Evolutionary conservation across 2,113 vertebrate species (phyloP).

Genomic region (Oryzias curvinotus): DNA sequence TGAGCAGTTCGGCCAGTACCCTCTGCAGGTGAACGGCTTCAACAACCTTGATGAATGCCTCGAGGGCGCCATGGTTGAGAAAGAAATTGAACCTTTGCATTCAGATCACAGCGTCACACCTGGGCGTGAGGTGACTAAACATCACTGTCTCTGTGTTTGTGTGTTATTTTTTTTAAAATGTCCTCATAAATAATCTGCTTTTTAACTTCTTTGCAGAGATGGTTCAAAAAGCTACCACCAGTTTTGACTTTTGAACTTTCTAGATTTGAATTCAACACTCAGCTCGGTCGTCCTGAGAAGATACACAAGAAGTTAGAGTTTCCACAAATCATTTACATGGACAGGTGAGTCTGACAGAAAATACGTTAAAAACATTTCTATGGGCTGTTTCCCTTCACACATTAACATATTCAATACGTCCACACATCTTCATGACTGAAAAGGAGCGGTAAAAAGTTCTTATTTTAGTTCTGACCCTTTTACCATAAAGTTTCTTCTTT

Average conservation of each 20-base stretch:
- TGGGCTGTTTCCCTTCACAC: no score
- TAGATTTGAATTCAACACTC: constrained; percentile 96
- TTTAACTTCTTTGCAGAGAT: constrained; percentile 78
- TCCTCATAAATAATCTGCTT: neutral
- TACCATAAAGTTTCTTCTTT: no score
- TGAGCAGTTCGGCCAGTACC: constrained; percentile 97
- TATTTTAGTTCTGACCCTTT: no score
- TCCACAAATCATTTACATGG: constrained; percentile 92
- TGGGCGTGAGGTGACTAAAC: constrained; percentile 83
- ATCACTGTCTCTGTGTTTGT: neutral
- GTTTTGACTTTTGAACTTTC: constrained; percentile 98
- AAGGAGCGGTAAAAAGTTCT: no score
- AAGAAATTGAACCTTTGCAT: constrained; percentile 84
- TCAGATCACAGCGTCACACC: constrained; percentile 77
- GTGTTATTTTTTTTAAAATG: neutral
- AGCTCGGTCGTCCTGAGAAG: constrained; percentile 96
- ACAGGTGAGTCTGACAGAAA: constrained; percentile 81
- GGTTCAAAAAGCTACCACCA: constrained; percentile 95
- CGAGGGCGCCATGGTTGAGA: constrained; percentile 94
- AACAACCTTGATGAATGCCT: constrained; percentile 91
- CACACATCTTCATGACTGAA: no score
- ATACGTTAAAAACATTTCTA: no score
- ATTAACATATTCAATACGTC: no score
- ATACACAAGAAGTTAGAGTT: constrained; percentile 98
- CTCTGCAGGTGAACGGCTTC: constrained; percentile 95